These are phyloP conservation scores for Drosophila varians DNA, from an alignment of 1,140 invertebrate genomes.

Conservation along the genomic window DNA sequence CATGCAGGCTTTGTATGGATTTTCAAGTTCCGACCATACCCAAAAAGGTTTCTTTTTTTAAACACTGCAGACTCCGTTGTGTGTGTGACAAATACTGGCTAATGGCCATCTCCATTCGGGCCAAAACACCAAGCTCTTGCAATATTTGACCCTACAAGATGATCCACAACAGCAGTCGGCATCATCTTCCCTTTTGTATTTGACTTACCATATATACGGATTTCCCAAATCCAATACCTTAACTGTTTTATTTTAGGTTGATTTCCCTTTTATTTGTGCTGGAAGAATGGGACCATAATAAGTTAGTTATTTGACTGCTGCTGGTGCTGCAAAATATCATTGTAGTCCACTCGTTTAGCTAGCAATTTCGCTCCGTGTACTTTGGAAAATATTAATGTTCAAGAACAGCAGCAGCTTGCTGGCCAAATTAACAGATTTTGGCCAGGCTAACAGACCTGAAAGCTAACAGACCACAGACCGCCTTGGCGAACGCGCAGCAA, in stretches of 20 bases:
- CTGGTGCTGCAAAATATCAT: too few relatives aligned
- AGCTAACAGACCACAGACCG: conserved; percentile 24
- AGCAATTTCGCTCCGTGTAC: too few relatives aligned
- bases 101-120: conserved; percentile 31
- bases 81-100: conserved; percentile 52
- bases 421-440: conserved; percentile 8
- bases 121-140: conserved; percentile 41
- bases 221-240: conserved; percentile 12
- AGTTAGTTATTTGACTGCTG: too few relatives aligned
- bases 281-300: too few relatives aligned
- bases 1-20: conserved; percentile 23
- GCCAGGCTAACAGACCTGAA: conserved; percentile 27
- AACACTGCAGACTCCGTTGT: conserved; percentile 1
- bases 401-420: conserved; percentile 7
- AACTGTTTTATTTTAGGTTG: neutral
- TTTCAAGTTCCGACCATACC: conserved; percentile 55
- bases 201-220: conserved; percentile 23
- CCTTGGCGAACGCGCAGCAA: conserved; percentile 63
- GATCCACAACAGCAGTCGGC: conserved; percentile 21
- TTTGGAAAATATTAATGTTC: too few relatives aligned
- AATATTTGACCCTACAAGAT: conserved; percentile 37
- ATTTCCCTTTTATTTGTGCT: too few relatives aligned
- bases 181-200: conserved; percentile 5
- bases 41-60: conserved; percentile 26
- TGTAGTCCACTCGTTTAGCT: too few relatives aligned